Base-by-base conservation (phyloP, 2,113 vertebrate species). In the Zonotrichia leucophrys region DNA sequence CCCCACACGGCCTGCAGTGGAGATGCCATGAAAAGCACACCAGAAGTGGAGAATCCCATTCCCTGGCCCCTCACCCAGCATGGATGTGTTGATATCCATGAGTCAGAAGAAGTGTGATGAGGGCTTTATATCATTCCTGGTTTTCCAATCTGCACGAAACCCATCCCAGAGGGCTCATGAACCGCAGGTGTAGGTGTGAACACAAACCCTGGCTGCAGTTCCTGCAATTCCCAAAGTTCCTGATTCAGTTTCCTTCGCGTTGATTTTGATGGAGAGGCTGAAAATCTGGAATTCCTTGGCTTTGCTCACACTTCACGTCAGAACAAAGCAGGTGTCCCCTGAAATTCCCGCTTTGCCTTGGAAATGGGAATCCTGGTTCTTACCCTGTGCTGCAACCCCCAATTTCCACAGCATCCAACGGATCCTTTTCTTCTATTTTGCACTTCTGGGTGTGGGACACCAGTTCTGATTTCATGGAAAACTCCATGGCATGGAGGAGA, bases 361-460 rank as follows among this genome's bases (percentile, higher is more conserved):
- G 76, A n/a, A 89, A 63, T 21, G 41, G 67, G 56, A 77, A 77
- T 86, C 13, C 27, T 1, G 0, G 1, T 76, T 83, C 37, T 42
- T 30, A 42, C 20, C 11, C 53, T 1, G 1, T 14, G 46, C 46
- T 69, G 68, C 20, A 39, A 5, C 1, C 4, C 21, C 6, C 3
- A 3, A 5, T 55, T 76, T 55, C 53, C 50, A 28, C 31, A 30
- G 10, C 10, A 20, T 7, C 31, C 42, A 63, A 24, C 12, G 1
- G 0, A 2, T 46, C 30, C 27, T 84, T n/a, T 14, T 16, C 56
- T 49, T 41, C 39, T 37, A 0, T 17, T 87, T 59, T 27, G 6
- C 4, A 46, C 5, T 60, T 64, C 22, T 1, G 4, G 7, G 15
- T 35, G 50, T 10, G 28, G 58, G 68, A 42, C 17, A 14, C 4